Conservation (phyloP, 2,797 vertebrate genomes). For the Acrossocheilus wenchowensis region DNA sequence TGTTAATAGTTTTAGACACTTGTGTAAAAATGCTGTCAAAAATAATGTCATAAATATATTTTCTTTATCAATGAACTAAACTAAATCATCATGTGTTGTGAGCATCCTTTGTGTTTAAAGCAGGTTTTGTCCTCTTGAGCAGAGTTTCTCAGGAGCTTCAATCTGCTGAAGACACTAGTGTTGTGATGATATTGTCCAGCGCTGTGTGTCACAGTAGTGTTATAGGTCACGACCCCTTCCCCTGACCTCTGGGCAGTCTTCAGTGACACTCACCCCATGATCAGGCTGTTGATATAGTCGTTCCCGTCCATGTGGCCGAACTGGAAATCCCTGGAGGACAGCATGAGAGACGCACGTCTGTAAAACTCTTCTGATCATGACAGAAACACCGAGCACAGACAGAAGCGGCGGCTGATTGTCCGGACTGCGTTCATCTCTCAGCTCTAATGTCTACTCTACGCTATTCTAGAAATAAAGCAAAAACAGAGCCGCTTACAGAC, state of each 20-base stretch:
- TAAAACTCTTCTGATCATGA: background rate
- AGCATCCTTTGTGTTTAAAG: too few relatives aligned
- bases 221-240: too few relatives aligned
- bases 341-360: constrained; percentile 33
- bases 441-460: background rate
- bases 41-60: too few relatives aligned
- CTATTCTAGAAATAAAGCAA: background rate
- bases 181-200: too few relatives aligned
- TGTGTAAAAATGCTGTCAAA: too few relatives aligned
- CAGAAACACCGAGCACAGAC: background rate
- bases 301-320: constrained; percentile 98
- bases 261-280: constrained; percentile 91
- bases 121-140: too few relatives aligned
- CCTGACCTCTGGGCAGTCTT: background rate
- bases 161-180: too few relatives aligned
- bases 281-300: constrained; percentile 96
- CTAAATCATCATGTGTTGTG: too few relatives aligned
- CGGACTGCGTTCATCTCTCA: background rate
- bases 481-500: background rate
- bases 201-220: too few relatives aligned
- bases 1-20: too few relatives aligned
- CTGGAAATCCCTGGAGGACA: constrained; percentile 85
- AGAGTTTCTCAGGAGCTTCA: too few relatives aligned
- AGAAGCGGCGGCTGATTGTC: background rate
- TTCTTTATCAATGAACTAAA: too few relatives aligned